These are phyloP conservation scores for Tetramorium bicarinatum DNA, from an alignment of 2,888 invertebrate species.

Conservation along the genomic window DNA sequence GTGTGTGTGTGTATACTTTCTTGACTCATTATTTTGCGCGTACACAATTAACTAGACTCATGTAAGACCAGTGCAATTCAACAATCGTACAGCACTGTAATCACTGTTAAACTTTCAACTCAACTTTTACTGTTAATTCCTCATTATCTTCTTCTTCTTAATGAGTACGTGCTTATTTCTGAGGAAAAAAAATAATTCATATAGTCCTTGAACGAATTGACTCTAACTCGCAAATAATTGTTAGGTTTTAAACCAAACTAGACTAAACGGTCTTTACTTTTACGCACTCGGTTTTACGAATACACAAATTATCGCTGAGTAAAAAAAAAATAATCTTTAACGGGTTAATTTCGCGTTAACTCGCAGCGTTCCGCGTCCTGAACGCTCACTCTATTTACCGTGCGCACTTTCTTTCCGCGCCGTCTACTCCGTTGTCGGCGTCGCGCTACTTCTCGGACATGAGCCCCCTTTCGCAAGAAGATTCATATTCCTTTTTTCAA, in stretches of 20 bases:
- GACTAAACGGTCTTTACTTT: neutral
- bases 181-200: neutral
- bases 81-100: neutral
- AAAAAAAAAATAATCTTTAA: slow-evolving; percentile 42
- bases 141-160: neutral
- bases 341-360: slow-evolving; percentile 55
- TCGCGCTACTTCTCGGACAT: slow-evolving; percentile 30
- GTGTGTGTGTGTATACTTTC: neutral
- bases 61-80: neutral
- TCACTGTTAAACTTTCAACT: neutral
- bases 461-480: neutral
- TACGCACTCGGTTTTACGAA: neutral
- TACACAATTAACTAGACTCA: neutral
- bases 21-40: neutral
- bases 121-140: neutral
- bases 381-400: slow-evolving; percentile 42
- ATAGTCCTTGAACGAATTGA: neutral
- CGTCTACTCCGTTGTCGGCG: slow-evolving; percentile 33
- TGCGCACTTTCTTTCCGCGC: slow-evolving; percentile 51
- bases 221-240: neutral
- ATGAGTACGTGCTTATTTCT: neutral
- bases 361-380: slow-evolving; percentile 53
- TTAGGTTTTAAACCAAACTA: neutral
- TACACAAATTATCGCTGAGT: neutral
- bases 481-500: neutral